A percentile compares a stretch with the other conserved stretches of the same genome.
These are phyloP conservation scores for Cephalopterus ornatus DNA, from an alignment of 2,113 vertebrate genomes.

Conservation along the genomic window DNA sequence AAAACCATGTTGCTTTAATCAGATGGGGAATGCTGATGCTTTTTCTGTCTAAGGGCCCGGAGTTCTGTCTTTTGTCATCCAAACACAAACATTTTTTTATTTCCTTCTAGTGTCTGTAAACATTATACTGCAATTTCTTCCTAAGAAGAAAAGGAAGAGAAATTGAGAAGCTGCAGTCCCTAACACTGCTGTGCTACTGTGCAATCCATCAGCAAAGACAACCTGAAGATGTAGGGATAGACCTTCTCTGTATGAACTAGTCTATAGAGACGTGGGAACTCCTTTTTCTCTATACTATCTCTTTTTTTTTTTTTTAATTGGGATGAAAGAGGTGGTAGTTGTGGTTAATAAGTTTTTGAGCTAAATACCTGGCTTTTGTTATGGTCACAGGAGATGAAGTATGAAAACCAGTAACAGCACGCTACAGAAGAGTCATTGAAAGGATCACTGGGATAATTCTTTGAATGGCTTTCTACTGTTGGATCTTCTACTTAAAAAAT, in stretches of 20 bases:
- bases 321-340: not conserved
- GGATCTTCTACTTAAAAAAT: not conserved
- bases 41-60: not conserved
- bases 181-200: not conserved
- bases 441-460: not conserved
- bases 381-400: not conserved
- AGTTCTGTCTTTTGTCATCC: not conserved
- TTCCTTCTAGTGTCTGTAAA: not conserved
- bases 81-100: not conserved
- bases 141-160: not conserved
- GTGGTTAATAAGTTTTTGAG: not conserved
- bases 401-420: not conserved
- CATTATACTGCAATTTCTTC: not conserved
- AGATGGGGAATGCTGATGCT: not conserved
- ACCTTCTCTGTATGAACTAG: not conserved
- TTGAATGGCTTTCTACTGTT: not conserved
- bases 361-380: constrained; percentile 15
- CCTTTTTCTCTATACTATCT: not conserved
- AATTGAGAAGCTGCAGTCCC: not conserved
- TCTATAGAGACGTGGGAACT: not conserved
- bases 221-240: not conserved
- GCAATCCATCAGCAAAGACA: not conserved
- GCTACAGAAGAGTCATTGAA: not conserved
- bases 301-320: not conserved
- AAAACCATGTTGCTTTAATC: not conserved